Conservation (phyloP, 2,888 invertebrate species). For the Epinotia brunnichana region DNA sequence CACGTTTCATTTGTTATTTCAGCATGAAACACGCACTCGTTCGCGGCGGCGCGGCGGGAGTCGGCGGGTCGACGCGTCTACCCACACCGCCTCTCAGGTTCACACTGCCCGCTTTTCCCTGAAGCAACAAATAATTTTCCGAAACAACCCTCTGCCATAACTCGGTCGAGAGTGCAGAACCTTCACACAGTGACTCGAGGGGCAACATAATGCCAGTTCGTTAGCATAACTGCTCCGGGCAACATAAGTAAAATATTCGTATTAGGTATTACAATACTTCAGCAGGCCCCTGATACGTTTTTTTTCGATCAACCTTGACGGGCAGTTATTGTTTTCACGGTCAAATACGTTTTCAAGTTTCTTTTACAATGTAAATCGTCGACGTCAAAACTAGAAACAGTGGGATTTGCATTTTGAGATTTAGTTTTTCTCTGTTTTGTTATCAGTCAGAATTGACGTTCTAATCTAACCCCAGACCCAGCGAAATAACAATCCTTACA, state of each 20-base stretch:
- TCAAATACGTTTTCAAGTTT: no score
- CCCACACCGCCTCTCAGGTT: slow-evolving; percentile 49
- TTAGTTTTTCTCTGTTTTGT: background rate
- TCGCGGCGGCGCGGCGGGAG: background rate
- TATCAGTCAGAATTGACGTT: background rate
- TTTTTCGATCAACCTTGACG: slow-evolving; percentile 10
- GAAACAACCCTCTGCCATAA: slow-evolving; percentile 74
- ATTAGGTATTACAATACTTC: slow-evolving; percentile 72
- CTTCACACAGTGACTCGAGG: slow-evolving; percentile 82
- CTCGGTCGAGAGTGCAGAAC: slow-evolving; percentile 82
- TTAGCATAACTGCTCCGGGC: slow-evolving; percentile 73
- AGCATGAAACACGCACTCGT: slow-evolving; percentile 53
- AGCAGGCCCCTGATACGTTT: slow-evolving; percentile 52
- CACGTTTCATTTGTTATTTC: slow-evolving; percentile 56
- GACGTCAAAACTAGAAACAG: no score
- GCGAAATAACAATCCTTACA: background rate
- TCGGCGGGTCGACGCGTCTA: slow-evolving; percentile 46
- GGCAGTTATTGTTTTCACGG: background rate
- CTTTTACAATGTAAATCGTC: no score
- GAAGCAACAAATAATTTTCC: slow-evolving; percentile 79
- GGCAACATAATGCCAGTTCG: slow-evolving; percentile 79
- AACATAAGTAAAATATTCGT: slow-evolving; percentile 74
- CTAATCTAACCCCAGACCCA: background rate
- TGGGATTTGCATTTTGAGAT: no score
- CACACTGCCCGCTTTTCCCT: slow-evolving; percentile 64